Evolutionary conservation across 2,888 invertebrate species (phyloP).

Genomic region (Ichneumoninae sp.): DNA sequence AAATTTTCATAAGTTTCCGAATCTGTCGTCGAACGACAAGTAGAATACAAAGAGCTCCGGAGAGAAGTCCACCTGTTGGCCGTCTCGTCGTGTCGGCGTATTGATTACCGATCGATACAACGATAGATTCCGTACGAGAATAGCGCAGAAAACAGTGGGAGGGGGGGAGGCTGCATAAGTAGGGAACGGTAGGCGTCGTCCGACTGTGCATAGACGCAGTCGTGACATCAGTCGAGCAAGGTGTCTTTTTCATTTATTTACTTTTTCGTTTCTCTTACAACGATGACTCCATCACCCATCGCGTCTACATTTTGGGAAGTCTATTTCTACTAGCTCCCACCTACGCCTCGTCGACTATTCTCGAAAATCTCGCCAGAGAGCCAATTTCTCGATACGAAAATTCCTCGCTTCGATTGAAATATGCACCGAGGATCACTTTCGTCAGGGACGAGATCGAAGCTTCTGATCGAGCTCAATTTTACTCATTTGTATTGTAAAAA

Average conservation of each 20-base stretch:
- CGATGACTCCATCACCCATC: slow-evolving; percentile 46
- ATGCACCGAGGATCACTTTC: not conserved
- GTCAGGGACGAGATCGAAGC: not conserved
- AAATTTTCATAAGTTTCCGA: not conserved
- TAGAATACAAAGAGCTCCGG: slow-evolving; percentile 7
- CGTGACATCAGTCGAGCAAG: slow-evolving; percentile 36
- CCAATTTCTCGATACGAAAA: not conserved
- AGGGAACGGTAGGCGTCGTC: slow-evolving; percentile 4
- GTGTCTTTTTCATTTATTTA: slow-evolving; percentile 5
- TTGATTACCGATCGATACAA: slow-evolving; percentile 15
- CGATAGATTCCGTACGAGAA: slow-evolving; percentile 16
- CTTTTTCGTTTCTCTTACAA: slow-evolving; percentile 3
- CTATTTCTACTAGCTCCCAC: slow-evolving; percentile 32
- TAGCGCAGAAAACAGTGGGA: not conserved
- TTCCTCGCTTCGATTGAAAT: not conserved
- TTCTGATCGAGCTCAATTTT: not conserved
- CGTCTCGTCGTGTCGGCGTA: slow-evolving; percentile 79
- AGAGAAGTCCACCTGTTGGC: slow-evolving; percentile 77
- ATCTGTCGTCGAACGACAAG: not conserved
- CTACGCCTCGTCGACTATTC: slow-evolving; percentile 8
- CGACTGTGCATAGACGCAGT: slow-evolving; percentile 24
- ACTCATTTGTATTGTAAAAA: not conserved
- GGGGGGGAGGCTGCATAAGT: not conserved
- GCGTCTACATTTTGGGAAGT: slow-evolving; percentile 21
- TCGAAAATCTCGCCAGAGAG: not conserved